Evolutionary conservation across 2,113 vertebrate genomes (phyloP).

Genomic region (Garra rufa): DNA sequence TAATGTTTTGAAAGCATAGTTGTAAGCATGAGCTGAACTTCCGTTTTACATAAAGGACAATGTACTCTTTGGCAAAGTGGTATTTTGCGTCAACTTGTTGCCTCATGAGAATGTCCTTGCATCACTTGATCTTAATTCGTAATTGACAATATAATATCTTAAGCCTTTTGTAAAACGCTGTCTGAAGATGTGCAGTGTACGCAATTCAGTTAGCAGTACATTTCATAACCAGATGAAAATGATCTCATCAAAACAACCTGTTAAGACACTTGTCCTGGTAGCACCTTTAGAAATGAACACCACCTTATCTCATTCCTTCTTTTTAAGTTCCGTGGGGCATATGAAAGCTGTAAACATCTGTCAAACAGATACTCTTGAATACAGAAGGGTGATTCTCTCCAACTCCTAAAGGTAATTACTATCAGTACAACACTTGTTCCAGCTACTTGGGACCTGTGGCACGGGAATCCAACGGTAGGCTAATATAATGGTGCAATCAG

Average conservation of each 20-base stretch:
- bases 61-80: neutral
- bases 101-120: neutral
- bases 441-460: conserved; percentile 6
- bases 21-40: neutral
- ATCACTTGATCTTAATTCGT: neutral
- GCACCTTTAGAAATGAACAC: conserved; percentile 61
- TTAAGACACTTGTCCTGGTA: conserved; percentile 55
- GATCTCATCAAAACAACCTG: conserved; percentile 20
- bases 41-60: neutral
- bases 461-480: conserved; percentile 1
- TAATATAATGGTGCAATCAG: neutral
- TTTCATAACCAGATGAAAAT: conserved; percentile 5
- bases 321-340: conserved; percentile 50
- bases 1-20: neutral
- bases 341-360: conserved; percentile 67
- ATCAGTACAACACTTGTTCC: conserved; percentile 14
- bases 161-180: neutral
- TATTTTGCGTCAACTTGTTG: neutral
- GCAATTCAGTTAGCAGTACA: neutral
- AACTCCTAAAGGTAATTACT: conserved; percentile 36
- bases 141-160: neutral
- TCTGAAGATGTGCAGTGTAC: neutral
- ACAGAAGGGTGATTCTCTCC: conserved; percentile 28
- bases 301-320: conserved; percentile 48
- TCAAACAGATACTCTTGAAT: conserved; percentile 55